Evolutionary conservation across 1,140 invertebrate species (phyloP).

Genomic region (Dreissena polymorpha): DNA sequence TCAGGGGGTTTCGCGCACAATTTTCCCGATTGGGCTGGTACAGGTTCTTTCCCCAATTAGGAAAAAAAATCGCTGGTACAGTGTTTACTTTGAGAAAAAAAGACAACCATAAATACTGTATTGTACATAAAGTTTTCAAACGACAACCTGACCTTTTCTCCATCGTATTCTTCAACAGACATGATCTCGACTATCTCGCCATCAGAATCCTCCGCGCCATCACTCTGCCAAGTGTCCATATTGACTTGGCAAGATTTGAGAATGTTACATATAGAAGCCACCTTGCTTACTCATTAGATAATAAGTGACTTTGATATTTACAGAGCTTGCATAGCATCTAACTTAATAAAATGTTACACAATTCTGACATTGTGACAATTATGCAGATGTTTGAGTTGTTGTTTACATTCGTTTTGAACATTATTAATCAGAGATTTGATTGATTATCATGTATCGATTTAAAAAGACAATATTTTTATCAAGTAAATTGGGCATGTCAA

Average conservation of each 20-base stretch:
- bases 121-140: too few relatives aligned
- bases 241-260: conserved; percentile 35
- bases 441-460: neutral
- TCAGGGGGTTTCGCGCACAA: too few relatives aligned
- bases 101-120: too few relatives aligned
- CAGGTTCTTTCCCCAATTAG: too few relatives aligned
- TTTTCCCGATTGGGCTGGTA: too few relatives aligned
- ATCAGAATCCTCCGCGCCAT: conserved; percentile 47
- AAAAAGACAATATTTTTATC: neutral
- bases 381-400: neutral
- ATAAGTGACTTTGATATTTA: too few relatives aligned
- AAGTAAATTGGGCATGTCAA: neutral
- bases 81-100: too few relatives aligned
- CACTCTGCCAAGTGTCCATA: conserved; percentile 53
- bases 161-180: conserved; percentile 68
- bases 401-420: neutral
- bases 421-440: neutral
- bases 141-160: conserved; percentile 59
- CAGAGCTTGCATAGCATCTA: neutral
- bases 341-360: neutral
- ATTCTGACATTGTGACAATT: neutral
- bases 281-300: neutral
- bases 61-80: too few relatives aligned
- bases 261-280: conserved; percentile 48
- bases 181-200: conserved; percentile 70